Evolutionary conservation across 2,797 vertebrate species (phyloP).

Genomic region (Cottoperca gobio): DNA sequence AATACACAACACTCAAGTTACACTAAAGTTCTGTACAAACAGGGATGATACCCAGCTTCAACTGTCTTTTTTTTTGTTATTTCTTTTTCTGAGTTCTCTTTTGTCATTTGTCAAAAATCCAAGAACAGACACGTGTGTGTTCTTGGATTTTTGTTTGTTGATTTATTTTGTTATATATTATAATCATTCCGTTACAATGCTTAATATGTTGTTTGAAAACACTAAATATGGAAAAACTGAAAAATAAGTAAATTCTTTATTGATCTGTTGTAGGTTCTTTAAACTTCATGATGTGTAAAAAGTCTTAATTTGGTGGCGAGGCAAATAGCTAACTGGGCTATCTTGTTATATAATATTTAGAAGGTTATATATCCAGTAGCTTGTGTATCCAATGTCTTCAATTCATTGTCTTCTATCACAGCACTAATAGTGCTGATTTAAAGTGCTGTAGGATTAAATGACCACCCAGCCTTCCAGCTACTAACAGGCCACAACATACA

Average conservation of each 20-base stretch:
- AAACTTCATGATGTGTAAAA: not conserved
- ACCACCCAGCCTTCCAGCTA: not conserved
- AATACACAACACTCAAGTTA: not conserved
- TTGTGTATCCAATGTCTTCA: not conserved
- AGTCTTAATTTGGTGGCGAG: not conserved
- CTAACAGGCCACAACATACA: not conserved
- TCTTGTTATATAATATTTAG: not conserved
- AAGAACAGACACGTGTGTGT: no score
- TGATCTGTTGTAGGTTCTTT: not conserved
- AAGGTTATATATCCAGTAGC: not conserved
- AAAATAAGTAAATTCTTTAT: not conserved
- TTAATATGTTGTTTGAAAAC: conserved; percentile 4
- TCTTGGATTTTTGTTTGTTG: not conserved
- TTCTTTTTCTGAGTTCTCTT: not conserved
- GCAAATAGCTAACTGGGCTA: not conserved
- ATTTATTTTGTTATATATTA: not conserved
- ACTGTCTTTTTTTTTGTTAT: not conserved
- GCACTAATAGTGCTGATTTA: not conserved
- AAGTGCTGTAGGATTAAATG: not conserved
- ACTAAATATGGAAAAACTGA: not conserved
- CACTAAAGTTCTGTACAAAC: not conserved
- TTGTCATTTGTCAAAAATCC: no score
- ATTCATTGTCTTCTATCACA: not conserved
- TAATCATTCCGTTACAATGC: no score
- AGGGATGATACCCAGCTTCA: not conserved